Percentiles rank a stretch among this genome's conserved stretches.
Conservation (phyloP, 1,140 invertebrate species). For the Branchinecta lindahli region DNA sequence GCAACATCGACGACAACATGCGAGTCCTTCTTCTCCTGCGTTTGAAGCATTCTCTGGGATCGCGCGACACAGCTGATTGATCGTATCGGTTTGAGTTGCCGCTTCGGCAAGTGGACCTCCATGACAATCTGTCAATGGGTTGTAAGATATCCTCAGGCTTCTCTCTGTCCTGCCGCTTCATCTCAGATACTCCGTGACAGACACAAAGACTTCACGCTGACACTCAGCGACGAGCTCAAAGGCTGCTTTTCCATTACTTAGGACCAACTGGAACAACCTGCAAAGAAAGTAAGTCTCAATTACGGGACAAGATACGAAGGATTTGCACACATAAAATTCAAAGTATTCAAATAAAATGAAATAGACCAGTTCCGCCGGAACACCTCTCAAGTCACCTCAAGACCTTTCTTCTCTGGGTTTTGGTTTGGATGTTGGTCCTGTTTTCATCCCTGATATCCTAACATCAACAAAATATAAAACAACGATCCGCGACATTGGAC, state of each 20-base stretch:
- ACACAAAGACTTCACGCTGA: background rate
- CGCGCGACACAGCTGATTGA: background rate
- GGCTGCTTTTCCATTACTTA: background rate
- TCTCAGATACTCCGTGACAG: background rate
- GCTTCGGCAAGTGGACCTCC: background rate
- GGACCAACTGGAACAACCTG: background rate
- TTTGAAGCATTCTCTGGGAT: background rate
- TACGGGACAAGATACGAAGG: no score
- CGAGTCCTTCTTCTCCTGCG: background rate
- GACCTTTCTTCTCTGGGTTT: no score
- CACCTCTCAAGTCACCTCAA: no score
- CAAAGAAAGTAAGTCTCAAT: background rate
- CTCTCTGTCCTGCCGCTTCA: background rate
- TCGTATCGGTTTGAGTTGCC: background rate
- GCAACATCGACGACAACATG: background rate
- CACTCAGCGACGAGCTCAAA: background rate
- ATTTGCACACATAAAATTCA: no score
- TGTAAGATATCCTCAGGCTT: background rate
- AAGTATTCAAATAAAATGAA: no score
- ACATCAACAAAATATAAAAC: no score
- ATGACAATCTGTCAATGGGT: constrained; percentile 6
- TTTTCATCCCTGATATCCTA: no score
- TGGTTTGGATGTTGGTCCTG: no score
- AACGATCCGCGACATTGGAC: no score
- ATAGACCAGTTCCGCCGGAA: no score